Evolutionary conservation across 2,797 vertebrate genomes (phyloP).

Genomic region (Clarias pachynema): DNA sequence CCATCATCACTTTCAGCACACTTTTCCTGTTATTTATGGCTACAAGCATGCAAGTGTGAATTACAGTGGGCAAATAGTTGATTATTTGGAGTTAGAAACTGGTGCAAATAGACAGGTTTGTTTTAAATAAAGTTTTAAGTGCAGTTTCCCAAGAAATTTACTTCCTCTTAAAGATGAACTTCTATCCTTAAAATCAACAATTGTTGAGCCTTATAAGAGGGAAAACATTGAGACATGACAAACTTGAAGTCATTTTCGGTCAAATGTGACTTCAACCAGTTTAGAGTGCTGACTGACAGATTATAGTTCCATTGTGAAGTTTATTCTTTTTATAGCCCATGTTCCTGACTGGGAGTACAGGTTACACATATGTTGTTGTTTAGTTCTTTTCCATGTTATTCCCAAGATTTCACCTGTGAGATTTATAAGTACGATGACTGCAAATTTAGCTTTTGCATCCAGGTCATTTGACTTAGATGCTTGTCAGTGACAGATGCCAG

Average conservation of each 20-base stretch:
- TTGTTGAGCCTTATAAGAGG: neutral
- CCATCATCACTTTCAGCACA: slow-evolving; percentile 31
- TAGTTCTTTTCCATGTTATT: neutral
- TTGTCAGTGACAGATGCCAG: slow-evolving; percentile 22
- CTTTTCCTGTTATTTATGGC: slow-evolving; percentile 41
- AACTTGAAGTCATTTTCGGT: neutral
- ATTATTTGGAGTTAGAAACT: slow-evolving; percentile 18
- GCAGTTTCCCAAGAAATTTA: neutral
- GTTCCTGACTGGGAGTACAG: neutral
- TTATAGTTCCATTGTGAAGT: neutral
- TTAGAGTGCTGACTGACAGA: neutral
- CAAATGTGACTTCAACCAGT: neutral
- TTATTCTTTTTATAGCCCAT: neutral
- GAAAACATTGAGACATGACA: no score
- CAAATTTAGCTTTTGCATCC: neutral
- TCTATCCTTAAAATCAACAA: neutral
- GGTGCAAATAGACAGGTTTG: neutral
- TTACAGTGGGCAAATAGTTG: slow-evolving; percentile 21
- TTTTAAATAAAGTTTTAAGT: neutral
- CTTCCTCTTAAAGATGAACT: neutral
- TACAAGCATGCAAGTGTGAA: slow-evolving; percentile 35
- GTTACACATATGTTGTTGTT: neutral
- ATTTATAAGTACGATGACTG: neutral
- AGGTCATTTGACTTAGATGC: neutral
- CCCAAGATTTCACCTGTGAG: neutral